Percentiles rank a stretch among this genome's conserved stretches.
These are phyloP conservation scores for Calypte anna DNA, from an alignment of 2,113 vertebrate genomes.

Conservation along the genomic window DNA sequence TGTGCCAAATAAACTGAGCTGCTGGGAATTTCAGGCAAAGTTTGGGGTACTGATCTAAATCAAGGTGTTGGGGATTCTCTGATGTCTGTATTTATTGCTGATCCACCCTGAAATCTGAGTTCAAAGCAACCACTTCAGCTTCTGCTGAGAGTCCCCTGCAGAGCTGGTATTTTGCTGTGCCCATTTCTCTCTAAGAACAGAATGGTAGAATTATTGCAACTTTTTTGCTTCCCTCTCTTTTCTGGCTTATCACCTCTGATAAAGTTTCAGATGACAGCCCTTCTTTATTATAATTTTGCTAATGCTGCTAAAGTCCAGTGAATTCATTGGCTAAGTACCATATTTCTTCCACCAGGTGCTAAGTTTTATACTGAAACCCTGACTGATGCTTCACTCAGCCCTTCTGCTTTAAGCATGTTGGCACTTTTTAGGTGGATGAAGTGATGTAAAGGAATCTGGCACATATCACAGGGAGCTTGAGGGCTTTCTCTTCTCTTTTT, in stretches of 20 bases:
- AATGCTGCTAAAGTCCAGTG: not conserved
- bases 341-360: constrained; percentile 36
- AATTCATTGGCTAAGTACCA: not conserved
- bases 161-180: not conserved
- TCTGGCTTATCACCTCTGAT: not conserved
- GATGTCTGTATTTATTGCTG: not conserved
- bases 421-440: not conserved
- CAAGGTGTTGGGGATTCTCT: not conserved
- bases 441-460: not conserved
- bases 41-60: not conserved
- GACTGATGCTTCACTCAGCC: constrained; percentile 5
- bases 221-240: not conserved
- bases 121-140: not conserved
- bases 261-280: constrained; percentile 15
- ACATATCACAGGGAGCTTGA: not conserved
- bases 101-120: not conserved
- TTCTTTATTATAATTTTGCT: not conserved
- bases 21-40: not conserved
- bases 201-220: not conserved
- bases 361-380: not conserved
- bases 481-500: not conserved
- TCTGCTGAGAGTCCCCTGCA: not conserved
- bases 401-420: not conserved
- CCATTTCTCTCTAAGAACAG: not conserved
- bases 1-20: not conserved